phyloP scores from a whole-genome alignment of 2,888 invertebrate species.

The Caenorhabditis parvicauda region DNA sequence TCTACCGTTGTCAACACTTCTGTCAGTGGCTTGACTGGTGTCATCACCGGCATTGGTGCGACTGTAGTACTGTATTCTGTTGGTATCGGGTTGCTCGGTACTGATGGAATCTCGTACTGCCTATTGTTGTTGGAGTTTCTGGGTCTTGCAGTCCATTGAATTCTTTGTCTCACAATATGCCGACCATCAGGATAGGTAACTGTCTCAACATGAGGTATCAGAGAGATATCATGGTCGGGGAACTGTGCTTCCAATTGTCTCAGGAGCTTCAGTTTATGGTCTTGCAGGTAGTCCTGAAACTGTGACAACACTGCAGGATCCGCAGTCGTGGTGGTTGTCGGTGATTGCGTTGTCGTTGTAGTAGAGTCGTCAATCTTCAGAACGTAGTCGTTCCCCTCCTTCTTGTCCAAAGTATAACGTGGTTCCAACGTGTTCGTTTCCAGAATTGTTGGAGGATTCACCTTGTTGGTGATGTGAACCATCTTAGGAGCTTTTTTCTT shows the following conservation, averaged over 20 bases:
- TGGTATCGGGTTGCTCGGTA: too few species aligned
- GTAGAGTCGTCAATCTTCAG: too few species aligned
- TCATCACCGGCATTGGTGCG: neutral
- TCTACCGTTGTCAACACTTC: neutral
- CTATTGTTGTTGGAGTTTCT: neutral
- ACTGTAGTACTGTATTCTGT: too few species aligned
- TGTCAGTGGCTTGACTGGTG: conserved; percentile 1
- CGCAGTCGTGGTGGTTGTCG: too few species aligned
- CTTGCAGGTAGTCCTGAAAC: conserved; percentile 20
- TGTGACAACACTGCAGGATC: conserved; percentile 22
- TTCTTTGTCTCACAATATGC: conserved; percentile 18
- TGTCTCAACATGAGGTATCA: conserved; percentile 27
- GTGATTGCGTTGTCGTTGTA: neutral
- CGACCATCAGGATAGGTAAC: conserved; percentile 23
- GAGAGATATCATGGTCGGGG: conserved; percentile 21
- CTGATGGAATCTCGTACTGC: neutral
- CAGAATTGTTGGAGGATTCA: too few species aligned
- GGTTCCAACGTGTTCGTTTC: too few species aligned
- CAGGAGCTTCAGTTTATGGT: conserved; percentile 18
- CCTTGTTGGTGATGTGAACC: too few species aligned
- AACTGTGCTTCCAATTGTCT: conserved; percentile 20
- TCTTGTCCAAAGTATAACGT: too few species aligned
- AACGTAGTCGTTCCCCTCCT: too few species aligned
- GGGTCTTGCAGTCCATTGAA: conserved; percentile 22
- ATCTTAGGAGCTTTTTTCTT: too few species aligned